phyloP scores from a whole-genome alignment of 1,140 invertebrate genomes.

The Acromyrmex heyeri region DNA sequence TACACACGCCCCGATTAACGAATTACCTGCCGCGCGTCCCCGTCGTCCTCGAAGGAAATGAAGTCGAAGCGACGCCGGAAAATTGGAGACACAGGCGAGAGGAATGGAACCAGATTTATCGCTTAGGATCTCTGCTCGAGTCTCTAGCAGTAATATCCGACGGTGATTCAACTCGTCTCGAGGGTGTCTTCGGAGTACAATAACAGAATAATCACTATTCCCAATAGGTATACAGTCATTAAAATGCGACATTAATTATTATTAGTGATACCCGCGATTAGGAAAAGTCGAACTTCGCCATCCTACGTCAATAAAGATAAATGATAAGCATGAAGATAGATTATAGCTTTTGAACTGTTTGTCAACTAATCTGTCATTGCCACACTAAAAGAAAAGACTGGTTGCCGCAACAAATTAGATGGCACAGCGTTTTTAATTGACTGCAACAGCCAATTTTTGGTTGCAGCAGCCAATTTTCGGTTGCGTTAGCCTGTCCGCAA shows the following conservation, averaged over 20 bases:
- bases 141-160: constrained; percentile 46
- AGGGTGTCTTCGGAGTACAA: constrained; percentile 48
- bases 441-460: no score
- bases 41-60: constrained; percentile 53
- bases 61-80: constrained; percentile 50
- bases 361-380: constrained; percentile 10
- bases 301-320: constrained; percentile 14
- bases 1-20: constrained; percentile 73
- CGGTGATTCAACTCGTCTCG: constrained; percentile 53
- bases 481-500: no score
- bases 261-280: constrained; percentile 12
- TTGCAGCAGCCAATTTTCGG: no score
- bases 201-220: constrained; percentile 61
- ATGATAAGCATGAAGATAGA: constrained; percentile 31
- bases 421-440: no score
- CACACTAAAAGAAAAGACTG: no score
- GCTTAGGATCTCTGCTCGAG: constrained; percentile 22
- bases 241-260: constrained; percentile 64
- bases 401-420: no score
- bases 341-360: constrained; percentile 17
- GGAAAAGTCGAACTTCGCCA: constrained; percentile 30
- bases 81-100: constrained; percentile 60
- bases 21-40: constrained; percentile 64
- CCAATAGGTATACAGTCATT: constrained; percentile 54
- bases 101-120: constrained; percentile 57